Evolutionary conservation across 2,797 vertebrate species (phyloP).

Genomic region (Botia almorhae): DNA sequence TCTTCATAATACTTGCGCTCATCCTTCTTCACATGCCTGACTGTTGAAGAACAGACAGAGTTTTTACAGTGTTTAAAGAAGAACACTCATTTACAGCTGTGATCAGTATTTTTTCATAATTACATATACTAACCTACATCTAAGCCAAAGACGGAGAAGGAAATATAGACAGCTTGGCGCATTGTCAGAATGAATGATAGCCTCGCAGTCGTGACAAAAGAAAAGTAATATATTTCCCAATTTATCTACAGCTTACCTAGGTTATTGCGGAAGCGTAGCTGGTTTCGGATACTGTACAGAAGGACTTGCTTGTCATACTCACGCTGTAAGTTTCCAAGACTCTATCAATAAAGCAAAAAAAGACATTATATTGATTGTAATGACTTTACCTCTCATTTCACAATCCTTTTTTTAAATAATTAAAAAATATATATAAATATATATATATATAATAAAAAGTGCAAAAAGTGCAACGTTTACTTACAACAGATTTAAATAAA

Average conservation of each 20-base stretch:
- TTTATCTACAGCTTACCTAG: conserved; percentile 83
- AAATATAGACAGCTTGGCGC: neutral
- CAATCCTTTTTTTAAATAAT: too few species aligned
- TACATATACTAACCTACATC: neutral
- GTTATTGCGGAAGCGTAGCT: conserved; percentile 96
- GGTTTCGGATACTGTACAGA: conserved; percentile 97
- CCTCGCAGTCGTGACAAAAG: neutral
- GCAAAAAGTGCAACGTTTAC: neutral
- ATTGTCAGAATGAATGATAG: conserved; percentile 13
- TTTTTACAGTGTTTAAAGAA: neutral
- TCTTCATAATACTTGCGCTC: conserved; percentile 98
- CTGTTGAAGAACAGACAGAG: conserved; percentile 68
- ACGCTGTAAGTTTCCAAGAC: conserved; percentile 96
- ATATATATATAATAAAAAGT: too few species aligned
- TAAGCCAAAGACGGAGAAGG: neutral
- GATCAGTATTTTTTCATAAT: neutral
- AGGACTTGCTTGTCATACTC: conserved; percentile 98
- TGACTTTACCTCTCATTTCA: too few species aligned
- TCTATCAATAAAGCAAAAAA: conserved; percentile 77
- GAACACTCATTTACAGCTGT: neutral
- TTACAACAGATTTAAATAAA: neutral
- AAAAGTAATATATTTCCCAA: neutral
- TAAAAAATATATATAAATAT: too few species aligned
- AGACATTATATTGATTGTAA: too few species aligned
- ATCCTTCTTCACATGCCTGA: conserved; percentile 97